Evolutionary conservation across 2,113 vertebrate genomes (phyloP).

Genomic region (Cephalopterus ornatus): DNA sequence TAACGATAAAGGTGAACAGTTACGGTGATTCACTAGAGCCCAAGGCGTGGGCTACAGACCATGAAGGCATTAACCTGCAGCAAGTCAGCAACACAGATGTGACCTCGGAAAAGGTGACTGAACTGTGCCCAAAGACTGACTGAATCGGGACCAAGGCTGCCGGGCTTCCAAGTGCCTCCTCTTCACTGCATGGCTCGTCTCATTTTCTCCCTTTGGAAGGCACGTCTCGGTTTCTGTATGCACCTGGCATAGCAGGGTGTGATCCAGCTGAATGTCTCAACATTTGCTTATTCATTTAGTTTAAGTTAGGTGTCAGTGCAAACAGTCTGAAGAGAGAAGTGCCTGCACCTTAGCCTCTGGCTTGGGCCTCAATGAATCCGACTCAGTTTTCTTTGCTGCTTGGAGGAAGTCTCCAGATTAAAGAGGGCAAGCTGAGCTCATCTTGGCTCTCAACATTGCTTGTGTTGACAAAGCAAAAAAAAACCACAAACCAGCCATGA

Average conservation of each 20-base stretch:
- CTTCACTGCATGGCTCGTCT: background rate
- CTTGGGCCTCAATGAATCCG: background rate
- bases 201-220: background rate
- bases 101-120: background rate
- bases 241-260: background rate
- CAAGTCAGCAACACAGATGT: background rate
- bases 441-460: background rate
- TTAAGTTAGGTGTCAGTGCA: background rate
- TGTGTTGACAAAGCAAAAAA: background rate
- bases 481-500: background rate
- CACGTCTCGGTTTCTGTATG: background rate
- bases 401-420: background rate
- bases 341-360: background rate
- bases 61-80: background rate
- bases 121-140: background rate
- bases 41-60: background rate
- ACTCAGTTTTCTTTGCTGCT: background rate
- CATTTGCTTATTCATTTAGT: conserved; percentile 1
- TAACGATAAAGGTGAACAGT: background rate
- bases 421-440: background rate
- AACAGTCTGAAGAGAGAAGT: background rate
- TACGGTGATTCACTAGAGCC: background rate
- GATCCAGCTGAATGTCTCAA: background rate
- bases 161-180: background rate
- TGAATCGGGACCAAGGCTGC: background rate